Base-by-base conservation (phyloP, 2,888 invertebrate genomes). In the Watsonalla cultraria region DNA sequence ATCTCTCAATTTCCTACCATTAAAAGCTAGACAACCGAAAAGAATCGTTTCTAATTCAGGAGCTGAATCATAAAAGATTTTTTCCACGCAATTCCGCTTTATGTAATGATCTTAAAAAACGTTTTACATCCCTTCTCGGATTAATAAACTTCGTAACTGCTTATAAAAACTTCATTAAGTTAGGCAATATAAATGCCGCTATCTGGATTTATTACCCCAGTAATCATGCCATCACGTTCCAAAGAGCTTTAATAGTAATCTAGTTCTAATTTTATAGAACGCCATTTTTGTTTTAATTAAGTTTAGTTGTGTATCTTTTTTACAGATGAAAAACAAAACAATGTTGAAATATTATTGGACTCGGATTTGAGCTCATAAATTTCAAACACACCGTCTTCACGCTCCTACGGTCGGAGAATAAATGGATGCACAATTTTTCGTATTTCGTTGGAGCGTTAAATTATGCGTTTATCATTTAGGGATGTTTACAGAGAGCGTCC, bases 391-490 rank as follows among this genome's bases (percentile, higher is more conserved):
- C 76, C 76, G 74, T 82, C 82, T 84, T 84, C 78, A 78, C 78
- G 80, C 72, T 77, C 69, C 69, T 77, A 75, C 82, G 82, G 83
- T 80, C 78, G 74, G 78, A 76, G 80, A 83, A 84, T 84, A 84
- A 81, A 86, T 82, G 76, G 75, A 73, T 82, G 81, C 77, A 82
- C 83, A 83, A 84, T 84, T 84, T 84, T 86, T 86, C 82, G 74
- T 78, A 76, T 83, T 82, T 78, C 80, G 70, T 66, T 75, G 79
- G 74, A 79, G 86, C 84, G 83, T 86, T 87, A 88, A 88, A 87
- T 86, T 86, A 85, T 85, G 82, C 84, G 86, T 89, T 88, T 85
- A 89, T 87, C 87, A 88, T 88, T 89, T 86, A 85, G 84, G 84
- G 84, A 83, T 88, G 87, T 90, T 90, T 87, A 87, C 88, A 82